Percentiles rank a stretch among this genome's conserved stretches.
phyloP scores from a whole-genome alignment of 2,797 vertebrate genomes.

The Sebastes matsubarae region DNA sequence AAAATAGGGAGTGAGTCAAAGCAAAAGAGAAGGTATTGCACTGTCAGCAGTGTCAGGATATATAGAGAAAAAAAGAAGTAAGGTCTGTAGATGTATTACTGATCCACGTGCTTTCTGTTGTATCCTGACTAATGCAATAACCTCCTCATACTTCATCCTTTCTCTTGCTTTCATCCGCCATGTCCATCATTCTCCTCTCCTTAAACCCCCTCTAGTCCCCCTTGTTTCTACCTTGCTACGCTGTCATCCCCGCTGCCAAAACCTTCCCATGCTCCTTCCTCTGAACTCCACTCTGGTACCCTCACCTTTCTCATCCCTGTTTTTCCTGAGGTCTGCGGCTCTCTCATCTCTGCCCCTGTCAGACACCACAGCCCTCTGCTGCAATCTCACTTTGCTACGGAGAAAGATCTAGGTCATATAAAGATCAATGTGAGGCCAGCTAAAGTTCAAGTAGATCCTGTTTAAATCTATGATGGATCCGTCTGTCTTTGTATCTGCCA shows the following conservation, averaged over 20 bases:
- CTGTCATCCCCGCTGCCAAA: slow-evolving; percentile 45
- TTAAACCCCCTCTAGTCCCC: slow-evolving; percentile 33
- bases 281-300: slow-evolving; percentile 42
- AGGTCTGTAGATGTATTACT: slow-evolving; percentile 50
- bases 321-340: slow-evolving; percentile 53
- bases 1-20: background rate
- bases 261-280: slow-evolving; percentile 65
- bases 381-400: slow-evolving; percentile 46
- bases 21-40: slow-evolving; percentile 18
- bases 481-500: slow-evolving; percentile 45
- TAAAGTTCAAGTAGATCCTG: slow-evolving; percentile 61
- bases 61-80: background rate
- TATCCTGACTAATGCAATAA: slow-evolving; percentile 44
- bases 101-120: slow-evolving; percentile 26
- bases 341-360: slow-evolving; percentile 62
- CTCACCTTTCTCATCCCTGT: slow-evolving; percentile 61
- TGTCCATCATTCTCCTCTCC: slow-evolving; percentile 39
- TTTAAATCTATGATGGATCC: slow-evolving; percentile 58
- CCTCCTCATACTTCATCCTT: slow-evolving; percentile 51
- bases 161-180: slow-evolving; percentile 48
- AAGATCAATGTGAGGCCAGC: slow-evolving; percentile 64
- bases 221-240: slow-evolving; percentile 37
- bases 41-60: slow-evolving; percentile 44
- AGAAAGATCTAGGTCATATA: slow-evolving; percentile 55
- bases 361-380: slow-evolving; percentile 42